These are phyloP conservation scores for Amazona guildingii DNA, from an alignment of 2,113 vertebrate genomes.

Conservation along the genomic window DNA sequence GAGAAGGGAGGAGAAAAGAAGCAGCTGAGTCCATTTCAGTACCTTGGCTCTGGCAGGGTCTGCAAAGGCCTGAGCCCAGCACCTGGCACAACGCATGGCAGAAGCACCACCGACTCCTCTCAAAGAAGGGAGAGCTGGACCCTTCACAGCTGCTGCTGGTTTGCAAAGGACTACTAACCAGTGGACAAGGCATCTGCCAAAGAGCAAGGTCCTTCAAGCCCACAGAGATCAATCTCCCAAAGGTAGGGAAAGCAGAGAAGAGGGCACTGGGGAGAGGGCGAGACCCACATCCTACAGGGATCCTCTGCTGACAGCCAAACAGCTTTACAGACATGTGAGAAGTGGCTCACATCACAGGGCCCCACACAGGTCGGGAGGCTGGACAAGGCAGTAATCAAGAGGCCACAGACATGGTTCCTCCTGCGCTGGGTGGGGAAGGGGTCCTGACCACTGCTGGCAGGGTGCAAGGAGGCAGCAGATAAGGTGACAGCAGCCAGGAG, in stretches of 20 bases:
- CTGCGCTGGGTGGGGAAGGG: accelerated
- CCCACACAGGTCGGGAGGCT: background rate
- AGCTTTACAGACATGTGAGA: background rate
- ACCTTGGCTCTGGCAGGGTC: background rate
- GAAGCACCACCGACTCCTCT: background rate
- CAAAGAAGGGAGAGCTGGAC: too few relatives aligned
- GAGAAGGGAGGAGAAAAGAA: background rate
- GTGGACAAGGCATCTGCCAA: background rate
- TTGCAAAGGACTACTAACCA: background rate
- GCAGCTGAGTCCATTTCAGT: too few relatives aligned
- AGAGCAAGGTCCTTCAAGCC: background rate
- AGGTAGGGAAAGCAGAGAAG: background rate
- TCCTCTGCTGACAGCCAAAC: background rate
- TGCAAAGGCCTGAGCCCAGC: background rate
- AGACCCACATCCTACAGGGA: background rate
- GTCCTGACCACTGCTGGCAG: background rate
- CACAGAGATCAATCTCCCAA: background rate
- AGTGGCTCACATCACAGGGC: accelerated
- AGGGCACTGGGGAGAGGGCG: accelerated
- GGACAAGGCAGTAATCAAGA: background rate
- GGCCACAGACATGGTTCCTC: background rate
- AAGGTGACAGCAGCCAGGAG: background rate
- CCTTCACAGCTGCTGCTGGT: background rate
- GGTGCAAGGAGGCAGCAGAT: background rate
- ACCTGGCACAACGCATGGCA: accelerated